Percentiles rank a stretch among this genome's conserved stretches.
Evolutionary conservation across 2,113 vertebrate species (phyloP).

Genomic region (Sisor rabdophorus): DNA sequence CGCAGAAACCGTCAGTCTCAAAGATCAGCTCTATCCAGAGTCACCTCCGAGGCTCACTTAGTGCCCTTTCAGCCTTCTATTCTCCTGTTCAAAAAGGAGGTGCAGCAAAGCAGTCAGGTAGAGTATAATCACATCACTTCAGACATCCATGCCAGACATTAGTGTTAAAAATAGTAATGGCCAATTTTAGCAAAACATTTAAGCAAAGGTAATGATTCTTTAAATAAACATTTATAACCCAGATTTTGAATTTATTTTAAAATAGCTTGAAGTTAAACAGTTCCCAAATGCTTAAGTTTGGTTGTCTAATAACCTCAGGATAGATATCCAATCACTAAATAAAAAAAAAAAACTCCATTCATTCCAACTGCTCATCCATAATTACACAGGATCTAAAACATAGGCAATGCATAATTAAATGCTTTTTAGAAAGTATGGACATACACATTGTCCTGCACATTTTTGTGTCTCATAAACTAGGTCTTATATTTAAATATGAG

Average conservation of each 20-base stretch:
- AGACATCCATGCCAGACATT: neutral
- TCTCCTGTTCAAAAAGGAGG: slow-evolving; percentile 75
- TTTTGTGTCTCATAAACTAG: neutral
- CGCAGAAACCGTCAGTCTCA: slow-evolving; percentile 65
- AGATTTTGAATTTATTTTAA: neutral
- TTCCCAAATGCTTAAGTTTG: neutral
- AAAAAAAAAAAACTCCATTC: neutral
- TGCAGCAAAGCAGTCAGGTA: slow-evolving; percentile 72
- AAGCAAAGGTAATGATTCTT: neutral
- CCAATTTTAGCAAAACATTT: neutral
- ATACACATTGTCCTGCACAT: neutral
- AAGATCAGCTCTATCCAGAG: slow-evolving; percentile 97
- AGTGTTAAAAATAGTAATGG: neutral
- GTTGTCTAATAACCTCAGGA: neutral
- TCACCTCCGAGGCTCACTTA: slow-evolving; percentile 92
- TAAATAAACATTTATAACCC: neutral
- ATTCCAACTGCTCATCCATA: neutral
- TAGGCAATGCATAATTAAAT: neutral
- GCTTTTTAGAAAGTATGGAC: neutral
- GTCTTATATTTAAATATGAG: neutral
- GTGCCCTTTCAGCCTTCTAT: slow-evolving; percentile 88
- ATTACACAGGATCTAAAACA: neutral
- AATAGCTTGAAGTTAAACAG: neutral
- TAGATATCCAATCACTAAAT: neutral
- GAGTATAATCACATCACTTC: neutral